Evolutionary conservation across 2,113 vertebrate species (phyloP).

Genomic region (Sander vitreus): DNA sequence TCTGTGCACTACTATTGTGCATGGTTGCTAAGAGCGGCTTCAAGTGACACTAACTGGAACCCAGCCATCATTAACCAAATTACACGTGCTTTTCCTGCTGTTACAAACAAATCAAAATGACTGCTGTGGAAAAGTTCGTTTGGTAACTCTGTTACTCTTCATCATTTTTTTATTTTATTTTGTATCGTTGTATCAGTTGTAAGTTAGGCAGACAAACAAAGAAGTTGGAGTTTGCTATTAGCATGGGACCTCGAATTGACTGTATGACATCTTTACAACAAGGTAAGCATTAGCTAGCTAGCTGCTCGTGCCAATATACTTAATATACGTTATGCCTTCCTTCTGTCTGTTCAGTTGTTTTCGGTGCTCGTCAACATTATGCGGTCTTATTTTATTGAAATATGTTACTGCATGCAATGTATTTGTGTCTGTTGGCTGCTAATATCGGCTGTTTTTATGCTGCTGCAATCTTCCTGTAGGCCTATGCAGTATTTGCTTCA

Average conservation of each 20-base stretch:
- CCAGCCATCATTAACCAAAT: neutral
- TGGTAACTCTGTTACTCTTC: no score
- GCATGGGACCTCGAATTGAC: neutral
- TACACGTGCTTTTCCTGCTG: neutral
- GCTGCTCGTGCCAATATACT: neutral
- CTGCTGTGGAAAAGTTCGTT: neutral
- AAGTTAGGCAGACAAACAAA: neutral
- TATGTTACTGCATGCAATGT: neutral
- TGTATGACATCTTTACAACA: neutral
- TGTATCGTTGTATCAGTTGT: neutral
- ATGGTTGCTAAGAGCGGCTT: neutral
- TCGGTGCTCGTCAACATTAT: neutral
- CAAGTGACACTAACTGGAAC: neutral
- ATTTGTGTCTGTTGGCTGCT: neutral
- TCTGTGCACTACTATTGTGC: neutral
- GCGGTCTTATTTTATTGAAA: neutral
- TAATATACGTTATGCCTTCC: no score
- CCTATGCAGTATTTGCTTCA: neutral
- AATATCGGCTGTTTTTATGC: neutral
- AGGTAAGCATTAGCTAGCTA: conserved; percentile 1
- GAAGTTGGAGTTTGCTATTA: neutral
- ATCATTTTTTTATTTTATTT: neutral
- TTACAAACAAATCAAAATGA: neutral
- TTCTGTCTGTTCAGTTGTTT: neutral
- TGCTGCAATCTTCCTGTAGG: neutral